Conservation (phyloP, 2,797 vertebrate genomes). For the Dendrocincla fuliginosa region DNA sequence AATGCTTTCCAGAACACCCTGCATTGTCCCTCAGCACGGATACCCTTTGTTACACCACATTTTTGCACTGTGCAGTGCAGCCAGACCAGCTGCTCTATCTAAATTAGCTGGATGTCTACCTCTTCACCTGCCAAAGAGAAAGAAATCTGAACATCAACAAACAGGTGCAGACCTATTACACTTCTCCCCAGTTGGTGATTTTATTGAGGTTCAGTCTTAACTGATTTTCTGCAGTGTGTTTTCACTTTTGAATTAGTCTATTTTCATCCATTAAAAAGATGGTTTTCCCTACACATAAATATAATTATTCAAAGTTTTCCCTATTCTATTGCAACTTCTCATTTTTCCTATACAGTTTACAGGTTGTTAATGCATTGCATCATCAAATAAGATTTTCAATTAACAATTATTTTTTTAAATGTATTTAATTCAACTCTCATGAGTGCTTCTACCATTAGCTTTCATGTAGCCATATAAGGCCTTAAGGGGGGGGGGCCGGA, state of each 20-base stretch:
- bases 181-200: neutral
- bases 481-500: fast-evolving
- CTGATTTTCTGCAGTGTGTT: neutral
- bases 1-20: neutral
- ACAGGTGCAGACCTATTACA: neutral
- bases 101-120: neutral
- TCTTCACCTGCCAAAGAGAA: neutral
- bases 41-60: neutral
- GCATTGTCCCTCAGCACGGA: neutral
- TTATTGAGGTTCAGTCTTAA: neutral
- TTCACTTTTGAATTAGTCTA: neutral
- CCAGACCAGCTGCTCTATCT: neutral
- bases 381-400: neutral
- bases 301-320: neutral
- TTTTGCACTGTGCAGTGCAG: neutral
- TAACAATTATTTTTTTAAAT: neutral
- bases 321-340: neutral
- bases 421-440: neutral
- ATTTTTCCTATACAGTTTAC: neutral
- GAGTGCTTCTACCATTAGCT: neutral
- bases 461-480: neutral
- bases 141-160: neutral
- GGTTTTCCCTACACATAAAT: neutral
- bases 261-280: neutral
- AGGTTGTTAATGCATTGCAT: neutral